Conservation (phyloP, 2,113 vertebrate genomes). For the Mixornis gularis region DNA sequence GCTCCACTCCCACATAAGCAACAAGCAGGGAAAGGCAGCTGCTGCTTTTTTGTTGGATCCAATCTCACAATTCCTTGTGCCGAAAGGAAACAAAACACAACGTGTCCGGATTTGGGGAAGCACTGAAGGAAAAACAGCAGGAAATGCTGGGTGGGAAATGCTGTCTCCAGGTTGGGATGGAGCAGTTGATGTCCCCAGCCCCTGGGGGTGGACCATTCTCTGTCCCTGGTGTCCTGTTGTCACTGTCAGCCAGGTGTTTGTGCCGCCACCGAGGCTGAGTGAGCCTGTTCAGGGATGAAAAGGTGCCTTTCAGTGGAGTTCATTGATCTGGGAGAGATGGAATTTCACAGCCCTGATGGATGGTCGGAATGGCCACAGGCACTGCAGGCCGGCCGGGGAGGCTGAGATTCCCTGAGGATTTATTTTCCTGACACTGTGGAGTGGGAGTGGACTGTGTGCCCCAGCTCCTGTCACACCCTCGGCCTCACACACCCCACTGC, state of each 20-base stretch:
- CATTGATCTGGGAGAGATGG: slow-evolving; percentile 13
- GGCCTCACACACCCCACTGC: neutral
- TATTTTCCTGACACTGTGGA: neutral
- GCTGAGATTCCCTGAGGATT: neutral
- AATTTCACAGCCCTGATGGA: slow-evolving; percentile 24
- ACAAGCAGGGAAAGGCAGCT: neutral
- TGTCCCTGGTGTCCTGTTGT: neutral
- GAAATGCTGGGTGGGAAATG: neutral
- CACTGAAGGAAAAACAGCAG: neutral
- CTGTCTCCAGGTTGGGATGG: neutral
- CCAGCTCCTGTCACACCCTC: neutral
- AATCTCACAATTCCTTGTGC: neutral
- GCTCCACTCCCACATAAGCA: neutral
- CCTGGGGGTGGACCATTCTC: neutral
- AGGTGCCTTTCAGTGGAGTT: slow-evolving; percentile 5
- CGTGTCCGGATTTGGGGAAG: accelerated
- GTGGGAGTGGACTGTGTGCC: neutral
- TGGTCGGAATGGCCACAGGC: neutral
- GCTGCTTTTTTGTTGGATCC: neutral
- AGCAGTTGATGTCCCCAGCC: neutral
- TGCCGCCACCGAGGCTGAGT: neutral
- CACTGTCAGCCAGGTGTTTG: neutral
- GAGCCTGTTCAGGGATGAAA: neutral
- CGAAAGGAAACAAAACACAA: neutral
- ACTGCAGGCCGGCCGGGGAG: neutral